phyloP scores from a whole-genome alignment of 2,113 vertebrate species.

The Xenopus laevis region DNA sequence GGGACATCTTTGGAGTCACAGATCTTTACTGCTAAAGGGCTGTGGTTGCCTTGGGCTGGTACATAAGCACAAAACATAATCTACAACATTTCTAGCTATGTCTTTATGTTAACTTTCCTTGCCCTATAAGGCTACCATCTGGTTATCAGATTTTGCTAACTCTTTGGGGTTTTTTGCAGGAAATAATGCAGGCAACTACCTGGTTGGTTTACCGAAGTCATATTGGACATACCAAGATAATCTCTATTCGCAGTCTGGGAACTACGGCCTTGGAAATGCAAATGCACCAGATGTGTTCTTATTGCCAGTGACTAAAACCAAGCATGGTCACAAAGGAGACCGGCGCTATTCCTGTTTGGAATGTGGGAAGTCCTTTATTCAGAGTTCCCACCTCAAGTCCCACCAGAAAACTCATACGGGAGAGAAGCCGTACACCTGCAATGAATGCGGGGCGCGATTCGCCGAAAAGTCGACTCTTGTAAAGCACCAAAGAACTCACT shows the following conservation, averaged over 20 bases:
- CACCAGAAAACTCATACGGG: constrained; percentile 14
- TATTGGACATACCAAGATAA: constrained; percentile 17
- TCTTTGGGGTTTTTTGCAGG: too few species aligned
- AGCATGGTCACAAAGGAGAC: not conserved
- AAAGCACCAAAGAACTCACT: constrained; percentile 19
- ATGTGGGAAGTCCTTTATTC: not conserved
- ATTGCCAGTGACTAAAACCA: not conserved
- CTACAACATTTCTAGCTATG: too few species aligned
- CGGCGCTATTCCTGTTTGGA: not conserved
- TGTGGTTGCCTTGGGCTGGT: too few species aligned
- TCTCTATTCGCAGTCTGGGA: not conserved
- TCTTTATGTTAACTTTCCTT: too few species aligned
- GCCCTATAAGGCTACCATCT: too few species aligned
- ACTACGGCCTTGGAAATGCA: not conserved
- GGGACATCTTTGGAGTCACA: too few species aligned
- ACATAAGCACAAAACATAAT: too few species aligned
- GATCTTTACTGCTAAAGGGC: too few species aligned
- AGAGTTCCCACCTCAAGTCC: not conserved
- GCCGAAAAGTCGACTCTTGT: not conserved
- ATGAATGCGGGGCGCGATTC: not conserved
- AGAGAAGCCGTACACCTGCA: constrained; percentile 1
- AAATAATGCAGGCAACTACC: not conserved
- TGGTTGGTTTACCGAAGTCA: not conserved
- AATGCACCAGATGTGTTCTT: not conserved
- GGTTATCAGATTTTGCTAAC: too few species aligned